Conservation (phyloP, 2,797 vertebrate species). For the Mareca penelope region DNA sequence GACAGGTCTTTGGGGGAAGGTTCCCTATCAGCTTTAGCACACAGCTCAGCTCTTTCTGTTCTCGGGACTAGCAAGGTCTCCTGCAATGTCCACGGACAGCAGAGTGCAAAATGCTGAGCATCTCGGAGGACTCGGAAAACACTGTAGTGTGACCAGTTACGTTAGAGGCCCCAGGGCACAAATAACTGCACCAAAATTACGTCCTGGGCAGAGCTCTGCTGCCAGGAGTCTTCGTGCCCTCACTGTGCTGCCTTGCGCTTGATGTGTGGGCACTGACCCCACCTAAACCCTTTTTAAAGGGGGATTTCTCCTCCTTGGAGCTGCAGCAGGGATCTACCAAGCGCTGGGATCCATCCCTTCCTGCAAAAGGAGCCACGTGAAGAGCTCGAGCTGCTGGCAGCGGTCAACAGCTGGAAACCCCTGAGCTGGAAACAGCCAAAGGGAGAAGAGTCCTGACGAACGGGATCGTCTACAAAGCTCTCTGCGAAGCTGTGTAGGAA, state of each 20-base stretch:
- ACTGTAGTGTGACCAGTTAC: neutral
- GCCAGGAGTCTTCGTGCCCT: neutral
- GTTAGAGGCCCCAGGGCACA: neutral
- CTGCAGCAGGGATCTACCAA: neutral
- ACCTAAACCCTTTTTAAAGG: neutral
- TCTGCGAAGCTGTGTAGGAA: conserved; percentile 2
- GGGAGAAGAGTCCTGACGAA: neutral
- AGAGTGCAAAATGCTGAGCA: neutral
- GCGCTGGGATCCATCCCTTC: accelerated
- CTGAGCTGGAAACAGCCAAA: neutral
- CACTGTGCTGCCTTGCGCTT: accelerated
- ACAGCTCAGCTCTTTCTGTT: neutral
- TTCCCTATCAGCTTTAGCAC: neutral
- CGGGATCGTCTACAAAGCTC: neutral
- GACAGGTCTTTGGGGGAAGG: neutral
- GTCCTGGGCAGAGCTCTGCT: neutral
- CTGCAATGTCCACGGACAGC: neutral
- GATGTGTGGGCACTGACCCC: neutral
- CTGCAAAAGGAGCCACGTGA: neutral
- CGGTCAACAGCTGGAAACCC: conserved; percentile 18
- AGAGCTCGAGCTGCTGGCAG: neutral
- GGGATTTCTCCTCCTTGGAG: neutral
- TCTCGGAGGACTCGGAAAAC: neutral
- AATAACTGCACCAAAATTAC: neutral
- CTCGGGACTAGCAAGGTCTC: neutral